These are phyloP conservation scores for Delphinapterus leucas DNA, from an alignment of 2,113 vertebrate species.

Conservation along the genomic window DNA sequence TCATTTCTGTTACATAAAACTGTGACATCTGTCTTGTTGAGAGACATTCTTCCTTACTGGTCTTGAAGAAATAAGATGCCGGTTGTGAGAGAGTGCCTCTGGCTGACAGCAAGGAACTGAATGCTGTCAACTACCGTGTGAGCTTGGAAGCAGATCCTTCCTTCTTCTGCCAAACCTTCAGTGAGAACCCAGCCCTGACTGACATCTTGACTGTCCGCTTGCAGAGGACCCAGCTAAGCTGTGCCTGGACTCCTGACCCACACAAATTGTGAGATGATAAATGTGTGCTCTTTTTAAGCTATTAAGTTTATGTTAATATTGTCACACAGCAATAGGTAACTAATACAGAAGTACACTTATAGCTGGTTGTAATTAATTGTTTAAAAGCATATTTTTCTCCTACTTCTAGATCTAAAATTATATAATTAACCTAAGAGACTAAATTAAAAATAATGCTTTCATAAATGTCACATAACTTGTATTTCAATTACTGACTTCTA, in stretches of 20 bases:
- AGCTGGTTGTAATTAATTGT: background rate
- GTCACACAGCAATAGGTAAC: background rate
- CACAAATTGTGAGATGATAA: background rate
- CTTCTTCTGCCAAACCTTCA: background rate
- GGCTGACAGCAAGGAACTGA: background rate
- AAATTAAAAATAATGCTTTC: background rate
- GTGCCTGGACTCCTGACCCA: background rate
- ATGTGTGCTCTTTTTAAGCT: background rate
- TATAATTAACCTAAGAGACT: background rate
- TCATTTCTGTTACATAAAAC: background rate
- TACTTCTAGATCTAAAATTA: background rate
- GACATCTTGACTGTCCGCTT: background rate
- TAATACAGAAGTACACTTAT: background rate
- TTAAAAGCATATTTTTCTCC: background rate
- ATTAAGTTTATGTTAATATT: background rate
- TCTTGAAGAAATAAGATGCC: background rate
- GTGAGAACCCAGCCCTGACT: background rate
- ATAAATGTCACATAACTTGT: background rate
- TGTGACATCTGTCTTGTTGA: background rate
- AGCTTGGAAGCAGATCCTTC: background rate
- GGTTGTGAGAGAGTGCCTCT: background rate
- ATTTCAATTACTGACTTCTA: background rate
- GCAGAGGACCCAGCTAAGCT: background rate
- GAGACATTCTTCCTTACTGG: background rate
- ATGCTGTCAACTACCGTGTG: background rate